These are phyloP conservation scores for Harpagifer antarcticus DNA, from an alignment of 2,797 vertebrate genomes.

Conservation along the genomic window DNA sequence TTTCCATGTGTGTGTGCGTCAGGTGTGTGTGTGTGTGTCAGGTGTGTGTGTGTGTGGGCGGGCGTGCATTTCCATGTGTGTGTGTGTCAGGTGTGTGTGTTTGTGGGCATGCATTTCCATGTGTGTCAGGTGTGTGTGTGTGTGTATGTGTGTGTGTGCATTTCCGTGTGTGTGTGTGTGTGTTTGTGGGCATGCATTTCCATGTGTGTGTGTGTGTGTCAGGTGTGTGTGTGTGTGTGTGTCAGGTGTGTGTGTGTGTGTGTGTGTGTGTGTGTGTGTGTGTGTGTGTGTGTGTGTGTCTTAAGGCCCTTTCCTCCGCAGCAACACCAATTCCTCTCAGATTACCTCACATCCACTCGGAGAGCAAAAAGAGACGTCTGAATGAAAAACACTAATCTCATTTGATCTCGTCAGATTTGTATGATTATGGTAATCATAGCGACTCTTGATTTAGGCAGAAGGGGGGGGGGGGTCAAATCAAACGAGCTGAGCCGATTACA, in stretches of 20 bases:
- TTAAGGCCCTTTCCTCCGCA: conserved; percentile 27
- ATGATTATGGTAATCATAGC: conserved; percentile 74
- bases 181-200: too few species aligned
- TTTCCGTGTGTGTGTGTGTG: too few species aligned
- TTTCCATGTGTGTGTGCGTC: too few species aligned
- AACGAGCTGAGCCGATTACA: conserved; percentile 76
- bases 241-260: too few species aligned
- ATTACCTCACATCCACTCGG: conserved; percentile 62
- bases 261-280: not conserved
- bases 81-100: too few species aligned
- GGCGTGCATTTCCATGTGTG: too few species aligned
- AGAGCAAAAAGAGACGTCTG: conserved; percentile 45
- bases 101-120: too few species aligned
- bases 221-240: not conserved
- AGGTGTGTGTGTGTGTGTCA: too few species aligned
- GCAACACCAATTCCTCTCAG: conserved; percentile 55
- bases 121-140: too few species aligned
- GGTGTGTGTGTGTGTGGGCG: too few species aligned
- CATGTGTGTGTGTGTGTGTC: not conserved
- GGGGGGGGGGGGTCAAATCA: conserved; percentile 53
- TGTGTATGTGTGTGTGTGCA: too few species aligned
- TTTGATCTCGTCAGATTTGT: conserved; percentile 80
- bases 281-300: not conserved
- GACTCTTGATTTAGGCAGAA: conserved; percentile 63
- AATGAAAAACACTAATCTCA: conserved; percentile 74